phyloP scores from a whole-genome alignment of 1,140 invertebrate species.

The Solenopsis fugax region DNA sequence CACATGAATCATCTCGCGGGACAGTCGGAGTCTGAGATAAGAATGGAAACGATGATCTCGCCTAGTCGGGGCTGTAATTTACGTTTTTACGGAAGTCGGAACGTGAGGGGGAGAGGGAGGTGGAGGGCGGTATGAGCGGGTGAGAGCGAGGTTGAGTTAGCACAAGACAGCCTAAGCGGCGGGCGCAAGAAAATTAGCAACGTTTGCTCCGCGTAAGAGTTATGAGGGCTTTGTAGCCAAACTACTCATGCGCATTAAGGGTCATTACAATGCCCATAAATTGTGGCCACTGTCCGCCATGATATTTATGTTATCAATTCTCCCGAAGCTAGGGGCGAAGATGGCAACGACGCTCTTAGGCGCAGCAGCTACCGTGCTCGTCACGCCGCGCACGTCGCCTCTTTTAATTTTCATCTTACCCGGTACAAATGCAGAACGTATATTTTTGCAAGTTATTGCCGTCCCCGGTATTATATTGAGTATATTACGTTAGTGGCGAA shows the following conservation, averaged over 20 bases:
- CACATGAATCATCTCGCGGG: conserved; percentile 53
- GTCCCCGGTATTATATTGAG: conserved; percentile 10
- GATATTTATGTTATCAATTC: conserved; percentile 84
- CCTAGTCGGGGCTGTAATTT: conserved; percentile 68
- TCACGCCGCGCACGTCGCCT: conserved; percentile 22
- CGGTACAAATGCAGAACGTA: conserved; percentile 29
- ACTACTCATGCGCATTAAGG: conserved; percentile 84
- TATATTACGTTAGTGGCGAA: neutral
- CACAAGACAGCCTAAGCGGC: conserved; percentile 68
- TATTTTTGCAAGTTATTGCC: conserved; percentile 41
- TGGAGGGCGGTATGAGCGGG: neutral
- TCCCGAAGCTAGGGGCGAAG: conserved; percentile 48
- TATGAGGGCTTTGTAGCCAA: conserved; percentile 81
- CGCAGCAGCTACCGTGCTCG: conserved; percentile 10
- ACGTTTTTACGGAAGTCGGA: conserved; percentile 71
- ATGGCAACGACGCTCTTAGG: conserved; percentile 54
- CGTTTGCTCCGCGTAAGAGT: conserved; percentile 77
- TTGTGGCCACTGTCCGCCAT: conserved; percentile 78
- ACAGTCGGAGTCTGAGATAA: conserved; percentile 62
- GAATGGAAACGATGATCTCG: conserved; percentile 72
- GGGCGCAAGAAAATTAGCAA: conserved; percentile 80
- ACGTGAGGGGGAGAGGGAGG: conserved; percentile 3
- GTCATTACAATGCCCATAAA: conserved; percentile 84
- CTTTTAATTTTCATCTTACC: conserved; percentile 45
- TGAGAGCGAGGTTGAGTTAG: conserved; percentile 53